Conservation (phyloP, 2,888 invertebrate genomes). For the Limenitis camilla region DNA sequence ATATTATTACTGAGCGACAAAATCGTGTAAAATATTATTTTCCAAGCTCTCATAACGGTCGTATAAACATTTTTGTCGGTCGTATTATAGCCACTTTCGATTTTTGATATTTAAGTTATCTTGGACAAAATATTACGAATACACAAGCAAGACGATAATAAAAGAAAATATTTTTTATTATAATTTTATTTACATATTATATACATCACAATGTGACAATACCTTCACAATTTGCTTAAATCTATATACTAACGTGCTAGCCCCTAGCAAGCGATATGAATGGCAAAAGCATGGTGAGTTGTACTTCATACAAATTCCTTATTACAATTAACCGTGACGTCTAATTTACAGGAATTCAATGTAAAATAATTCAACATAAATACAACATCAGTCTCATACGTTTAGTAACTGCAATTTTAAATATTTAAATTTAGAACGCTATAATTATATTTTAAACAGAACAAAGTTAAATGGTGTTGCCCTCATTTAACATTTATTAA, state of each 20-base stretch:
- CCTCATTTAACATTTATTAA: conserved; percentile 35
- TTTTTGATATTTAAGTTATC: no score
- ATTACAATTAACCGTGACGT: neutral
- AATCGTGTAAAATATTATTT: no score
- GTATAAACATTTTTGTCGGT: no score
- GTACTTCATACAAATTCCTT: conserved; percentile 33
- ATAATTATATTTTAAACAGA: neutral
- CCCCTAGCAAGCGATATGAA: conserved; percentile 52
- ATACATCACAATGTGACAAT: conserved; percentile 58
- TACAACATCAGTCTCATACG: conserved; percentile 62
- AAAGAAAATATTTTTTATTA: conserved; percentile 15
- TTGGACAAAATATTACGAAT: no score
- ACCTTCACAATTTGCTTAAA: conserved; percentile 1
- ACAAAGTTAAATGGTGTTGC: conserved; percentile 21
- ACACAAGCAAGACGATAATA: no score
- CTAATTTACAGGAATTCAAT: neutral
- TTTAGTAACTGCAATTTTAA: conserved; percentile 38
- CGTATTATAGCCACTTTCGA: no score
- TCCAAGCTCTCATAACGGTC: no score
- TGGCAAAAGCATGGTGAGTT: conserved; percentile 47
- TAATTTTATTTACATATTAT: conserved; percentile 61
- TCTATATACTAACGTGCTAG: conserved; percentile 29
- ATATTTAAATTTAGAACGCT: conserved; percentile 7
- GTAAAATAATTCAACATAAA: conserved; percentile 38
- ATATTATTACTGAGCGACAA: no score